Evolutionary conservation across 1,140 invertebrate genomes (phyloP).

Genomic region (Thrips palmi): DNA sequence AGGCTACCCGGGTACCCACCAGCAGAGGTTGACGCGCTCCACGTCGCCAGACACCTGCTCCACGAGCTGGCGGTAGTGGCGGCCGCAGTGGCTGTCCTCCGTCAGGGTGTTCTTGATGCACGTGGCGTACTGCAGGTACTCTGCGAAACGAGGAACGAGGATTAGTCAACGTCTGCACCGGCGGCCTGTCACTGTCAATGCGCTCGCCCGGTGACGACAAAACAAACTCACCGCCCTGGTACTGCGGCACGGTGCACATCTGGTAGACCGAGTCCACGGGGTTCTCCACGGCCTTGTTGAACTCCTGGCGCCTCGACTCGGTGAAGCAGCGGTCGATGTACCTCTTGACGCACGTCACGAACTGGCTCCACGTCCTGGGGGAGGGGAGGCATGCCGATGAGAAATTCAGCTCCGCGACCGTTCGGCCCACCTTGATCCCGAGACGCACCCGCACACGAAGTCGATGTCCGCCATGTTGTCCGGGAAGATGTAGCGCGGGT

Average conservation of each 20-base stretch:
- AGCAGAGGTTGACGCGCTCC: constrained; percentile 33
- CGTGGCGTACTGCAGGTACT: constrained; percentile 35
- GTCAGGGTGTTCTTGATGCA: constrained; percentile 38
- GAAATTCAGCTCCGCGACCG: constrained; percentile 6
- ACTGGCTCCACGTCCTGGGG: constrained; percentile 31
- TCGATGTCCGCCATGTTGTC: constrained; percentile 38
- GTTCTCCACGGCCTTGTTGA: constrained; percentile 34
- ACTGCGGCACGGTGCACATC: constrained; percentile 32
- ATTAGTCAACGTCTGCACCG: not conserved
- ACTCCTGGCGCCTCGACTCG: constrained; percentile 28
- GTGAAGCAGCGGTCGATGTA: constrained; percentile 38
- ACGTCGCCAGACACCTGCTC: constrained; percentile 33
- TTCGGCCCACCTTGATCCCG: not conserved
- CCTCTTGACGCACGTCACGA: constrained; percentile 33
- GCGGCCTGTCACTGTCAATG: not conserved
- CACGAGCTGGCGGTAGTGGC: constrained; percentile 32
- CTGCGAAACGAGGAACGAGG: constrained; percentile 21
- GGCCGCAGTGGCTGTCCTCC: constrained; percentile 31
- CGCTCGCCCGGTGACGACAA: not conserved
- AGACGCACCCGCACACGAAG: constrained; percentile 29
- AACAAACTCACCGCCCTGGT: constrained; percentile 29
- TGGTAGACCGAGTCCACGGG: constrained; percentile 36
- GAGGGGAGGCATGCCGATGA: constrained; percentile 7
- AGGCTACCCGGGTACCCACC: constrained; percentile 20
- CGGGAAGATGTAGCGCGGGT: constrained; percentile 35